Evolutionary conservation across 2,797 vertebrate species (phyloP).

Genomic region (Gymnothorax javanicus): DNA sequence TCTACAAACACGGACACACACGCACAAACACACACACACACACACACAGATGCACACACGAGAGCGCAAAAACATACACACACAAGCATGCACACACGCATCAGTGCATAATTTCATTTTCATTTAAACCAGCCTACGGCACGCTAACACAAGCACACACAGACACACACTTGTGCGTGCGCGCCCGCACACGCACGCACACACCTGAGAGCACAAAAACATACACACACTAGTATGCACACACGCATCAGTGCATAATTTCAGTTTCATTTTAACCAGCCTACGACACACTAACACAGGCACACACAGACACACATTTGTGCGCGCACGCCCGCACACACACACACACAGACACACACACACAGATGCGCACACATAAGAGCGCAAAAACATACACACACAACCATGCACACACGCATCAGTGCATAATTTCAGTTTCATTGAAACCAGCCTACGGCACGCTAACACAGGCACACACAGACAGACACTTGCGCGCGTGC

Average conservation of each 20-base stretch:
- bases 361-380: background rate
- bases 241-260: constrained; percentile 35
- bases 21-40: background rate
- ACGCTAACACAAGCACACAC: constrained; percentile 34
- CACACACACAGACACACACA: background rate
- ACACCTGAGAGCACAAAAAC: background rate
- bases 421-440: constrained; percentile 47
- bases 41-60: constrained; percentile 35
- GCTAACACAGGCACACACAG: constrained; percentile 38
- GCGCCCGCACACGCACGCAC: background rate
- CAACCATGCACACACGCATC: background rate
- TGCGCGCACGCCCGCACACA: constrained; percentile 21
- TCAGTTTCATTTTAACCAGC: constrained; percentile 62
- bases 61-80: background rate
- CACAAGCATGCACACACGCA: constrained; percentile 14
- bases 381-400: background rate
- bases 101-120: constrained; percentile 42
- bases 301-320: constrained; percentile 12
- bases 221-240: background rate
- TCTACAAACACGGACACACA: constrained; percentile 47
- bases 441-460: constrained; percentile 64
- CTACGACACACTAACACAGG: constrained; percentile 50
- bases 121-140: too few relatives aligned
- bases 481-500: too few relatives aligned
- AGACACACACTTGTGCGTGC: constrained; percentile 30